Evolutionary conservation across 2,113 vertebrate genomes (phyloP).

Genomic region (Sus scrofa): DNA sequence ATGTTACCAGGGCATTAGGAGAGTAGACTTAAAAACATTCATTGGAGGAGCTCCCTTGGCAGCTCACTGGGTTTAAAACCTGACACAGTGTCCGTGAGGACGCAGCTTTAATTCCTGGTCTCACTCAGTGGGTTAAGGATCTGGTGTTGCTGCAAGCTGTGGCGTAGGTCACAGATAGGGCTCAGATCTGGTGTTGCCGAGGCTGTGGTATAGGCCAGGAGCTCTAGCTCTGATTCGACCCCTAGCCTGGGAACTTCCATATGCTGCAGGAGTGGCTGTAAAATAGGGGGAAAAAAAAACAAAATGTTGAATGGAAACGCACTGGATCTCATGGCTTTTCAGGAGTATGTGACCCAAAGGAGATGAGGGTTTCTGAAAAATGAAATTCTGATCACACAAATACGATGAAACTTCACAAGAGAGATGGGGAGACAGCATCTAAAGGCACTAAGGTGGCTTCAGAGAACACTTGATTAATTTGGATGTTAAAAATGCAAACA

Average conservation of each 20-base stretch:
- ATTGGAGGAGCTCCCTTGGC: background rate
- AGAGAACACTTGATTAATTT: conserved; percentile 34
- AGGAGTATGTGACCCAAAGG: background rate
- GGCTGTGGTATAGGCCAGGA: too few relatives aligned
- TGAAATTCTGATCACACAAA: background rate
- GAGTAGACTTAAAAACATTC: conserved; percentile 15
- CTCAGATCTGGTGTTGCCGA: too few relatives aligned
- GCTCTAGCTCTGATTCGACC: too few relatives aligned
- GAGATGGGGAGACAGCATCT: background rate
- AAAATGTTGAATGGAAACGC: conserved; percentile 7
- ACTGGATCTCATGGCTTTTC: background rate
- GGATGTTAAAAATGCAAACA: conserved; percentile 36
- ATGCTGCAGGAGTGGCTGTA: too few relatives aligned
- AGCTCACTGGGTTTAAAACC: too few relatives aligned
- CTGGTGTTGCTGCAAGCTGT: too few relatives aligned
- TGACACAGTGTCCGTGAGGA: too few relatives aligned
- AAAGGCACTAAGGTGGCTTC: background rate
- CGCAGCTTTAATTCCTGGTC: too few relatives aligned
- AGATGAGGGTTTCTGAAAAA: conserved; percentile 33
- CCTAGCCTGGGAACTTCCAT: too few relatives aligned
- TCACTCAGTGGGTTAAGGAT: too few relatives aligned
- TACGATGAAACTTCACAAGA: background rate
- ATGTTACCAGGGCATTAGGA: background rate
- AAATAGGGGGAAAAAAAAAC: too few relatives aligned
- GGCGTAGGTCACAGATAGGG: too few relatives aligned